Evolutionary conservation across 2,797 vertebrate species (phyloP), one percentile per base, ranked within the genome.

Genomic region (Lacerta agilis): DNA sequence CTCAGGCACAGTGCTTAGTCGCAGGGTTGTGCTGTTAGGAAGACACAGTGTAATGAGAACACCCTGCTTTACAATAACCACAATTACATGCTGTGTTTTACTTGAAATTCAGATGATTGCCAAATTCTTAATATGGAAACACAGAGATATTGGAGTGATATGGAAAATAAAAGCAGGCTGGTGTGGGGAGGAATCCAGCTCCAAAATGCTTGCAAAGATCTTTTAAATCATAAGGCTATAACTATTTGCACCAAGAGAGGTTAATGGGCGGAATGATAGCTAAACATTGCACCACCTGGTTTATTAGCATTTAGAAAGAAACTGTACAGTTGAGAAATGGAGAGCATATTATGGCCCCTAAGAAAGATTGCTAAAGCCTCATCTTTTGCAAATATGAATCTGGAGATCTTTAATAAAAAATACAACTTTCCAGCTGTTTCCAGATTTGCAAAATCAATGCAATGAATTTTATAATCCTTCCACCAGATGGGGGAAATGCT

Each of bases 371-470:
- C 2, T 0, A 90, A 88, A 95, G 38, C 58, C 90, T 93, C 86
- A 91, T 86, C 89, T 93, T 87, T 93, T 94, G 90, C 84, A 96
- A 94, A 96, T 95, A 93, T 86, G 91, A 95, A 91, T 81, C 43
- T 87, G 83, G 96, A 85, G 1, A 94, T 92, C 33, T 95, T 95
- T 89, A 89, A 85, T 85, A 79, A 84, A 95, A 96, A 96, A 94
- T 92, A 92, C 15, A 93, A 93, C 93, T 96, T 93, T 95, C 95
- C 96, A 96, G 95, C 93, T 97, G 96, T 96, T 97, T 96, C 86
- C 93, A 95, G 85, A 95, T 96, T 95, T 96, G 87, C 87, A 92
- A 94, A 95, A 96, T 95, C 93, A 96, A 88, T 95, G 88, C 75
- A 96, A 96, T 94, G 91, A 61, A 33, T 92, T 96, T 95, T 96